Evolutionary conservation across 2,113 vertebrate genomes (phyloP), one percentile per base, ranked within the genome.

Genomic region (Neolamprologus cancellatus): DNA sequence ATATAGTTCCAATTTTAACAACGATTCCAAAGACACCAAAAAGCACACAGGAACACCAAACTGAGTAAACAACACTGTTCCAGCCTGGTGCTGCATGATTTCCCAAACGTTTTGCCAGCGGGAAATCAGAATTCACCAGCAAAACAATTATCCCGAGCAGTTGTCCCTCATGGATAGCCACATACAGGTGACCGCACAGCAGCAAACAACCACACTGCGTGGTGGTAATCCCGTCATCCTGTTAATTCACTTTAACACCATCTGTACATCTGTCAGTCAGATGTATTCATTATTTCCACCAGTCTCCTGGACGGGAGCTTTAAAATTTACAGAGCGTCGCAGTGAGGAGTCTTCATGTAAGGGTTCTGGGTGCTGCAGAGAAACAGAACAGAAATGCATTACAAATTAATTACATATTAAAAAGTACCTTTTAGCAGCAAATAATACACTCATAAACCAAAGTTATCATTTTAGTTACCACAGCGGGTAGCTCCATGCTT

Each of bases 221-320:
- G 50, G 11, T 15, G 48, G n/a, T 28, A 15, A 5, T 41, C n/a
- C 52, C 1, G 17, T 34, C 39, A 69, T 44, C 23, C 18, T 53
- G 7, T 4, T 13, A 9, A 34, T 78, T 17, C 12, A 48, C 4
- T 50, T 41, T 2, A 59, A 23, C 4, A 71, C 36, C 7, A 4
- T 53, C 28, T 30, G 48, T 28, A 20, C 14, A 2, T 54, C 20
- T 50, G 5, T 57, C 10, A 8, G 7, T 55, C 30, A 8, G 52
- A 13, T 46, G 14, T 8, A 52, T 7, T 4, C 20, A n/a, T 36
- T 7, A 20, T 36, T 32, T 34, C 6, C 66, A 82, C 23, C 15
- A 39, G 87, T 86, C 87, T 96, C 93, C 89, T 96, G 93, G 81
- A 95, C 86, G 2, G 94, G 89, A 81, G 44, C 5, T 9, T 89